Conservation (phyloP, 1,140 invertebrate species). For the Grapholita molesta region DNA sequence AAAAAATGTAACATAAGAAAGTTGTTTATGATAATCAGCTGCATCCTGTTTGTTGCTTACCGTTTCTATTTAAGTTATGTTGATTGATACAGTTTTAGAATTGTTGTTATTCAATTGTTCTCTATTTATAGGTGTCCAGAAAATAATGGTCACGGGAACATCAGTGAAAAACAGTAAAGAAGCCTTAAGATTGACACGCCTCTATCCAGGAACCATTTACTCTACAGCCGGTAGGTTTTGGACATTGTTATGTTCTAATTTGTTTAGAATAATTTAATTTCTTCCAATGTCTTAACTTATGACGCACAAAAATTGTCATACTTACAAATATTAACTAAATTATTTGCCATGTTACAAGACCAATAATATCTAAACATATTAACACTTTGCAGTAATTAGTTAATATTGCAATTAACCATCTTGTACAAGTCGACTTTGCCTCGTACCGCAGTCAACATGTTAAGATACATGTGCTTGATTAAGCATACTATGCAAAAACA, state of each 20-base stretch:
- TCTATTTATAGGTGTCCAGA: conserved; percentile 90
- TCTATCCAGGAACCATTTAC: conserved; percentile 94
- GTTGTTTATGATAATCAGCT: neutral
- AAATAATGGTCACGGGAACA: conserved; percentile 96
- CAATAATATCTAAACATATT: too few relatives aligned
- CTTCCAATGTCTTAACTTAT: neutral
- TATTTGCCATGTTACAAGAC: too few relatives aligned
- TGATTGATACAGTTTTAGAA: neutral
- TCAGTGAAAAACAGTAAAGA: conserved; percentile 94
- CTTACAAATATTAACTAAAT: too few relatives aligned
- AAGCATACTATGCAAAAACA: too few relatives aligned
- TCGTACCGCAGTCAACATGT: too few relatives aligned
- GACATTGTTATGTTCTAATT: neutral
- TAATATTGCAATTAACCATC: too few relatives aligned
- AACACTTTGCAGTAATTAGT: too few relatives aligned
- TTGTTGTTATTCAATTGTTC: conserved; percentile 18
- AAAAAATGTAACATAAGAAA: conserved; percentile 17
- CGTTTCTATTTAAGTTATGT: neutral
- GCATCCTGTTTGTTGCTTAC: neutral
- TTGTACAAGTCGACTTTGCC: too few relatives aligned
- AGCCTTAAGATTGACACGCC: conserved; percentile 90
- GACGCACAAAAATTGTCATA: too few relatives aligned
- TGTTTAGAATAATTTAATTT: neutral
- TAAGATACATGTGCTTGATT: too few relatives aligned
- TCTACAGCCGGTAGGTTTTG: conserved; percentile 89